Evolutionary conservation across 2,113 vertebrate species (phyloP).

Genomic region (Pteruthius melanotis): DNA sequence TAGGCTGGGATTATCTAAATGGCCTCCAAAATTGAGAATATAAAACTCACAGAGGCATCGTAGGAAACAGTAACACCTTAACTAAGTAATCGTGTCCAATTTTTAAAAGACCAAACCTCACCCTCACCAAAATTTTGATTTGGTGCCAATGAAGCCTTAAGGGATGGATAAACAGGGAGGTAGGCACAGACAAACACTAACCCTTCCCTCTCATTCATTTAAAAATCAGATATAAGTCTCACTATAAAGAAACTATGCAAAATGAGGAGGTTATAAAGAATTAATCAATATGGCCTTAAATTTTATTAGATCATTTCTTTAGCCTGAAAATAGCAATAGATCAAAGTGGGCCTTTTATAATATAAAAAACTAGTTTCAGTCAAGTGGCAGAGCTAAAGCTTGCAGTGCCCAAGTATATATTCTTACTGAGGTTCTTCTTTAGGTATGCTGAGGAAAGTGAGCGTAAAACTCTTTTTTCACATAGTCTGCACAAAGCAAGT

Average conservation of each 20-base stretch:
- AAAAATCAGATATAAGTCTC: background rate
- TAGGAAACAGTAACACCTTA: background rate
- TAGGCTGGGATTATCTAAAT: background rate
- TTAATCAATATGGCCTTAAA: background rate
- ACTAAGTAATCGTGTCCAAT: background rate
- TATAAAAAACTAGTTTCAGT: background rate
- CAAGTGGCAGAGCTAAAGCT: background rate
- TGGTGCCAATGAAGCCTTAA: background rate
- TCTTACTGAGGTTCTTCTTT: background rate
- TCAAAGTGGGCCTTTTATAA: constrained; percentile 4
- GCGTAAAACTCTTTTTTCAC: background rate
- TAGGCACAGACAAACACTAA: background rate
- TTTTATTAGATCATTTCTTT: constrained; percentile 36
- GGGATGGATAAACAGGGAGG: background rate
- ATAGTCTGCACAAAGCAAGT: background rate
- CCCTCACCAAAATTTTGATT: background rate
- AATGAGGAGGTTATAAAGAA: constrained; percentile 11
- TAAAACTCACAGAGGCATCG: background rate
- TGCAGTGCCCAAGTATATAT: background rate
- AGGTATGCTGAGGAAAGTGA: background rate
- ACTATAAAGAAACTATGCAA: background rate
- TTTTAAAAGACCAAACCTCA: background rate
- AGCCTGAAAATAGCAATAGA: constrained; percentile 2
- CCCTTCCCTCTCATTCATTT: background rate
- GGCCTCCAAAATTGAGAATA: background rate